Evolutionary conservation across 2,113 vertebrate genomes (phyloP), one percentile per base, ranked within the genome.

Genomic region (Pollimyrus isidori): DNA sequence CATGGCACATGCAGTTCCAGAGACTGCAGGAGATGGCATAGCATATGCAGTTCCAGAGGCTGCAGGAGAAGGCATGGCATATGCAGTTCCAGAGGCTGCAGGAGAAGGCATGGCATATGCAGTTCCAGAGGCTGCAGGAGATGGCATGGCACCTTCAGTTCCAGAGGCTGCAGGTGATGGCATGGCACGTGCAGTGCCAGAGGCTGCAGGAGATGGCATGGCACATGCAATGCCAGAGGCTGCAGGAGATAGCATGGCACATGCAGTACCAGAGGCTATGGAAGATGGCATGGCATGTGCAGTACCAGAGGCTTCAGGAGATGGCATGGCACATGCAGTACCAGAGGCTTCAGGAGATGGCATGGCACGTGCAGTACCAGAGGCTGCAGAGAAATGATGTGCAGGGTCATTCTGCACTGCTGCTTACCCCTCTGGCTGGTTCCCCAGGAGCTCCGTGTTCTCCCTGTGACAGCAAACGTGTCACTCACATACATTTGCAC

Each of bases 351-450:
- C 2, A 11, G 23, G 7, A 26, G n/a, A 26, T 69, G 26, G 7
- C n/a, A 13, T 30, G 26, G 65, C 23, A 30, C 65, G 1, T 69
- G 7, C 65, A 69, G 65, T 1, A 30, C 21, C 58, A 17, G 15
- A 30, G 10, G 69, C 0, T 76, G 69, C 3, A 35, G 69, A n/a
- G 11, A 76, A 76, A 19, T 35, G 69, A 39, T 76, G 35, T 58
- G 56, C 56, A 23, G 21, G 56, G 56, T 58, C 56, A 58, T 76
- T 76, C 13, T 39, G 26, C 69, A 39, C 30, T 7, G 6, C 1
- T 80, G 73, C 9, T 96, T 96, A 97, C 97, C 92, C 97, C 97
- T 95, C 95, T 94, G 11, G 96, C 96, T 90, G 97, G 96, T 89
- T 97, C 96, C 89, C 96, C 97, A 56, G 97, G 96, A 86, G 90